Evolutionary conservation across 2,888 invertebrate genomes (phyloP), one percentile per base, ranked within the genome.

Genomic region (Hirtodrosophila alboralis): DNA sequence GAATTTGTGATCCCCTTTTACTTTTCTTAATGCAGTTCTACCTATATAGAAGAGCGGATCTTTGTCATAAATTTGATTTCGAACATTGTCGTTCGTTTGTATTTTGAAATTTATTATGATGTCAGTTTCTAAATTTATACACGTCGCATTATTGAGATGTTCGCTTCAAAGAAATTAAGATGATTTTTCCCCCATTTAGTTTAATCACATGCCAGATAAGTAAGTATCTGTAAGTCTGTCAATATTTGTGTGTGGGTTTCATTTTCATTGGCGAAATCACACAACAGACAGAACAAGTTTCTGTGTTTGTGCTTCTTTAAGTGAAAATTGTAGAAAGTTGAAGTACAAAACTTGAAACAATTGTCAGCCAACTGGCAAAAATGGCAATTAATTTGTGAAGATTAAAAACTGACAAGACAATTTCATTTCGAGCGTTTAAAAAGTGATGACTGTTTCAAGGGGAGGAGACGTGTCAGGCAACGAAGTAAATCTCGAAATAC

Each of bases 271-370:
- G 76, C 75, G 74, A 76, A 75, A 75, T 73, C 73, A 44, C 27
- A 37, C 3, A 5, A 21, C 18, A 37, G 28, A 58, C 52, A 76
- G 75, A 75, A 76, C 75, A 75, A 74, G 74, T 74, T 75, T 38
- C 13, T 38, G 45, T 56, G 28, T 59, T 49, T 51, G 16, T 61
- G 62, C 67, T 67, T 73, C 66, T 74, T 38, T 30, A 61, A 71
- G 75, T 74, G 75, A 75, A 75, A 75, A 75, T 65, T 62, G 34
- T 74, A 75, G 75, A 75, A 75, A 75, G 75, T 68, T 67, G 34
- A 69, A 62, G 62, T 66, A 73, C 69, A 73, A 68, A 66, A 60
- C 66, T 53, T 57, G 65, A 76, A 74, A 77, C 77, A 76, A 76
- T 76, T 77, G 76, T 61, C 75, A 51, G 48, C n/a, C 41, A 47